Percentiles rank a stretch among this genome's conserved stretches.
Evolutionary conservation across 2,888 invertebrate genomes (phyloP).

Genomic region (Pristionchus entomophagus): DNA sequence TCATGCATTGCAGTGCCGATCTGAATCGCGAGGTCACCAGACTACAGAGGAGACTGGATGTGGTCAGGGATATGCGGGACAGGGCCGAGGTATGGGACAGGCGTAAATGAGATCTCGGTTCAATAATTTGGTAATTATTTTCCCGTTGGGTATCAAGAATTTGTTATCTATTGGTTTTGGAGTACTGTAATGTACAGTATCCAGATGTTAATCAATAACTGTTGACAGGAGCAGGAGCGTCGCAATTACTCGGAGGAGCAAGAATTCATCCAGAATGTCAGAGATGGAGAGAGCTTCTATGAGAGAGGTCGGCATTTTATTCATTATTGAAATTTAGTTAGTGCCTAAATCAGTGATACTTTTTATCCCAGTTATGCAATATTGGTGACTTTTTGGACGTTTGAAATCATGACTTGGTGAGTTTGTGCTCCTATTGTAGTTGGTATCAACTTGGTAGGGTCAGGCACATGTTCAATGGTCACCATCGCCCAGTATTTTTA

Average conservation of each 20-base stretch:
- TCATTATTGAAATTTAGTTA: too few relatives aligned
- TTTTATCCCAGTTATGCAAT: neutral
- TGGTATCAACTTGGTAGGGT: too few relatives aligned
- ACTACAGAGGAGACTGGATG: slow-evolving; percentile 4
- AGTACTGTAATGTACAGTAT: neutral
- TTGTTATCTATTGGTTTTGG: neutral
- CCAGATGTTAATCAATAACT: neutral
- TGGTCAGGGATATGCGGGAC: neutral
- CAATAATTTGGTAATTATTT: too few relatives aligned
- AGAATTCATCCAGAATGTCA: neutral
- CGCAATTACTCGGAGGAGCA: neutral
- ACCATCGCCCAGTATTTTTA: too few relatives aligned
- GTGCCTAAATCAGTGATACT: neutral
- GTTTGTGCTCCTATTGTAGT: too few relatives aligned
- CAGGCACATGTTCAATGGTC: too few relatives aligned
- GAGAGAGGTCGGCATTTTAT: neutral
- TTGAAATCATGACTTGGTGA: too few relatives aligned
- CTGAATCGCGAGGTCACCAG: neutral
- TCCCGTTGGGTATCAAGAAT: too few relatives aligned
- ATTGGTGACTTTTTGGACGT: too few relatives aligned
- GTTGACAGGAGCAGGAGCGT: neutral
- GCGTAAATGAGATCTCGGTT: too few relatives aligned
- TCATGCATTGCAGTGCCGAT: neutral
- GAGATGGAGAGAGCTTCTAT: slow-evolving; percentile 14
- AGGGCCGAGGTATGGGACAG: neutral